Conservation (phyloP, 2,888 invertebrate species). For the Athalia rosae region DNA sequence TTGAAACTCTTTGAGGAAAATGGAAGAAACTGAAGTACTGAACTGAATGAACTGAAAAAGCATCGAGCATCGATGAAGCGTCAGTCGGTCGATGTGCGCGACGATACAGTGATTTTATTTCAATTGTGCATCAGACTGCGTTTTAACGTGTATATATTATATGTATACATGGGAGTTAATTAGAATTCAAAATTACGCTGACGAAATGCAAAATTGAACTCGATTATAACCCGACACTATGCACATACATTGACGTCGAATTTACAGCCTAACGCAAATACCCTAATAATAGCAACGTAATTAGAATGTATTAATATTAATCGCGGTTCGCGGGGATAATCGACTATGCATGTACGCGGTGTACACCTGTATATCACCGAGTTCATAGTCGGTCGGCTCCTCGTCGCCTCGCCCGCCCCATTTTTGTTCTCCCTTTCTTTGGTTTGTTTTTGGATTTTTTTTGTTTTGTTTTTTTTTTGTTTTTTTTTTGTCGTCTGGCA, state of each 20-base stretch:
- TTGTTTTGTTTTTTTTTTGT: too few relatives aligned
- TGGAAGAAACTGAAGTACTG: too few relatives aligned
- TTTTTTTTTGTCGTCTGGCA: too few relatives aligned
- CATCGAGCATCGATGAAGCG: too few relatives aligned
- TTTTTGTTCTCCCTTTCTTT: neutral
- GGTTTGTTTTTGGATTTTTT: too few relatives aligned
- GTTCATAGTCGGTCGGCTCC: neutral
- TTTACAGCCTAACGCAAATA: constrained; percentile 39
- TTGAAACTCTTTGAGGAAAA: too few relatives aligned
- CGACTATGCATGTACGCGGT: constrained; percentile 13
- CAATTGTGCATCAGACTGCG: constrained; percentile 10
- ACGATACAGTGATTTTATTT: constrained; percentile 2
- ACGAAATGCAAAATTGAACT: constrained; percentile 30
- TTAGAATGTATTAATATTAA: constrained; percentile 42
- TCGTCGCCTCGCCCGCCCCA: neutral
- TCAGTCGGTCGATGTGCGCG: too few relatives aligned
- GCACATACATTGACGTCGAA: constrained; percentile 31
- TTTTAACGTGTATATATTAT: neutral
- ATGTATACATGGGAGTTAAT: constrained; percentile 1
- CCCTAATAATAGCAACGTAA: constrained; percentile 39
- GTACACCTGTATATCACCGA: neutral
- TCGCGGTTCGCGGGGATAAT: constrained; percentile 27
- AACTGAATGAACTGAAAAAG: too few relatives aligned
- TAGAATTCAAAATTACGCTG: constrained; percentile 36
- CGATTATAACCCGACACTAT: constrained; percentile 38